Conservation (phyloP, 2,888 invertebrate genomes). For the Macaria liturata region DNA sequence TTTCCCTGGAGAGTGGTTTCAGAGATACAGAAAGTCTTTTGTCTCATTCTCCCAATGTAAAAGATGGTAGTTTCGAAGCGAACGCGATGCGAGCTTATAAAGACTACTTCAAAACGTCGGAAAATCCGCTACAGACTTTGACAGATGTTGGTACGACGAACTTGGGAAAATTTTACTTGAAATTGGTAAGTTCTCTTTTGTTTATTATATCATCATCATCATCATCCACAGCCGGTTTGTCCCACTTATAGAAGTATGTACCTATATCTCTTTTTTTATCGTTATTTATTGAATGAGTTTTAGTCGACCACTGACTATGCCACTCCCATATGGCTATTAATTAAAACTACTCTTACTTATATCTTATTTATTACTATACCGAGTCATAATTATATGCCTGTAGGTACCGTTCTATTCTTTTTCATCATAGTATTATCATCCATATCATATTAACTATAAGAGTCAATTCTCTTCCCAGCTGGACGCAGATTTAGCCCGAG, state of each 20-base stretch:
- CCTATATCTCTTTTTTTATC: too few species aligned
- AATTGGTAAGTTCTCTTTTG: conserved; percentile 61
- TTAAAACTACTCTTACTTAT: too few species aligned
- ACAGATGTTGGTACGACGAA: conserved; percentile 61
- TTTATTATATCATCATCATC: not conserved
- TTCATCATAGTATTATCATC: too few species aligned
- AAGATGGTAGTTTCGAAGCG: conserved; percentile 51
- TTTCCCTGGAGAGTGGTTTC: conserved; percentile 78
- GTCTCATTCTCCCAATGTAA: conserved; percentile 50
- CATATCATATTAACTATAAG: not conserved
- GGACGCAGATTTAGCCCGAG: conserved; percentile 56
- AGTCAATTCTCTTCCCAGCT: conserved; percentile 47
- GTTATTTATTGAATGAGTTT: too few species aligned
- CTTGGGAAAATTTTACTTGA: conserved; percentile 67
- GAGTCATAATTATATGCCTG: too few species aligned
- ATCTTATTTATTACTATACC: too few species aligned
- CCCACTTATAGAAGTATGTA: too few species aligned
- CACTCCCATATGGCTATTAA: too few species aligned
- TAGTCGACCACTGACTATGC: too few species aligned
- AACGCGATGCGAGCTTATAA: conserved; percentile 61
- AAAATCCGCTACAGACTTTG: conserved; percentile 54
- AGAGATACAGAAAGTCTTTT: conserved; percentile 61
- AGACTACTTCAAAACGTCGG: conserved; percentile 58
- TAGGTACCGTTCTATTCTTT: too few species aligned
- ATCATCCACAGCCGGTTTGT: too few species aligned